phyloP scores from a whole-genome alignment of 2,888 invertebrate genomes.

The Eupithecia vulgata region DNA sequence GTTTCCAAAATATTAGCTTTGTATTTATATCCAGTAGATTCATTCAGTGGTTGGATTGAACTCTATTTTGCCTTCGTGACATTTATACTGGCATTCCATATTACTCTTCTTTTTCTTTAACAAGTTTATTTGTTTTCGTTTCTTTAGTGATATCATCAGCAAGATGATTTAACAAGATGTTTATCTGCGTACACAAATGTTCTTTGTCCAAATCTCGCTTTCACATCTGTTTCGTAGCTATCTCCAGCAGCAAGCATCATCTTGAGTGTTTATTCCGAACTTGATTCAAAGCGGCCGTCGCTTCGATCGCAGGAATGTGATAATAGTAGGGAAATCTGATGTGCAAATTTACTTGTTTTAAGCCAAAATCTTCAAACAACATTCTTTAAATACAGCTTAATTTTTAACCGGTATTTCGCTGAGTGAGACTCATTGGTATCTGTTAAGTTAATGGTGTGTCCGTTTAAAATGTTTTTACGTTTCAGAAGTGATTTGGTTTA shows the following conservation, averaged over 20 bases:
- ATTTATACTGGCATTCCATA: not conserved
- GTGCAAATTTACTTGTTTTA: constrained; percentile 4
- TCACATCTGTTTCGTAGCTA: constrained; percentile 2
- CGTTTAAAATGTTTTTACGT: not conserved
- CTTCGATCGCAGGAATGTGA: not conserved
- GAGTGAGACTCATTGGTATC: not conserved
- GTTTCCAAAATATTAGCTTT: not conserved
- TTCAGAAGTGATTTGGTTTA: not conserved
- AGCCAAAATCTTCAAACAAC: not conserved
- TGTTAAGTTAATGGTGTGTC: not conserved
- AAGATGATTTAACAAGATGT: constrained; percentile 2
- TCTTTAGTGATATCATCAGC: not conserved
- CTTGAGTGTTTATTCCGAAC: not conserved
- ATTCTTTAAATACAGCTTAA: not conserved
- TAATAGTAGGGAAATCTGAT: not conserved
- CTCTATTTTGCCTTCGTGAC: not conserved
- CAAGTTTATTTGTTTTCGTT: not conserved
- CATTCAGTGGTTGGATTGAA: not conserved
- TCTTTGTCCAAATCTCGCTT: constrained; percentile 4
- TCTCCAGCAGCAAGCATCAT: not conserved
- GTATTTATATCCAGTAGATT: not conserved
- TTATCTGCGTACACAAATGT: not conserved
- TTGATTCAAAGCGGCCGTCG: not conserved
- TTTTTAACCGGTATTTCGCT: not conserved
- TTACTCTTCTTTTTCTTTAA: not conserved